Evolutionary conservation across 1,140 invertebrate species (phyloP).

Genomic region (Littorina saxatilis): DNA sequence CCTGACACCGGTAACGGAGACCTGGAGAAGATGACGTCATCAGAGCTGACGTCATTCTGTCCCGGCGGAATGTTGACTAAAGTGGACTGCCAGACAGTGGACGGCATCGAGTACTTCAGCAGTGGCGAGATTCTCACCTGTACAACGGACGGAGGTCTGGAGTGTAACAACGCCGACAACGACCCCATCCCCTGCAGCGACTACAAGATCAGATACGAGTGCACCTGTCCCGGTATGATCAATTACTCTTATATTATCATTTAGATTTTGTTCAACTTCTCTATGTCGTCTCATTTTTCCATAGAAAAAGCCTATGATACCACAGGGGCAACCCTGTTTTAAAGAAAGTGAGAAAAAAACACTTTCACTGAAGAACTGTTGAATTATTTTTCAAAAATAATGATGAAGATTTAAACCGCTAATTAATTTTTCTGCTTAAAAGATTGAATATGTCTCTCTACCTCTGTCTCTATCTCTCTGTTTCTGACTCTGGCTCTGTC

Average conservation of each 20-base stretch:
- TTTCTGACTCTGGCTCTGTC: neutral
- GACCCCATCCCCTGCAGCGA: constrained; percentile 69
- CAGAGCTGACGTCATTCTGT: constrained; percentile 53
- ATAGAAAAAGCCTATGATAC: no score
- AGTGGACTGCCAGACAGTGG: constrained; percentile 59
- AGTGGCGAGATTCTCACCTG: constrained; percentile 59
- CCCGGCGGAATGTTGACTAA: constrained; percentile 53
- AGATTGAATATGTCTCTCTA: no score
- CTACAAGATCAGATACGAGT: constrained; percentile 75
- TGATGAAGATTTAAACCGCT: no score
- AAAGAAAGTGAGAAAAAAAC: no score
- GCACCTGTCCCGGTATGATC: constrained; percentile 68
- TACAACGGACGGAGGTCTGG: constrained; percentile 49
- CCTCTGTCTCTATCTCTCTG: no score
- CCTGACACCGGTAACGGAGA: constrained; percentile 46
- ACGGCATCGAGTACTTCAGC: constrained; percentile 50
- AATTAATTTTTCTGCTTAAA: no score
- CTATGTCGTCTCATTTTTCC: no score
- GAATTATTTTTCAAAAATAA: no score
- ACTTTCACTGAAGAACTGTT: no score
- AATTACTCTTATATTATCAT: neutral
- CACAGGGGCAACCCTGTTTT: no score
- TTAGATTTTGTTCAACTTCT: no score
- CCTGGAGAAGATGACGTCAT: constrained; percentile 48
- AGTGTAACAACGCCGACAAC: constrained; percentile 60